Evolutionary conservation across 2,113 vertebrate species (phyloP).

Genomic region (Channa maculata): DNA sequence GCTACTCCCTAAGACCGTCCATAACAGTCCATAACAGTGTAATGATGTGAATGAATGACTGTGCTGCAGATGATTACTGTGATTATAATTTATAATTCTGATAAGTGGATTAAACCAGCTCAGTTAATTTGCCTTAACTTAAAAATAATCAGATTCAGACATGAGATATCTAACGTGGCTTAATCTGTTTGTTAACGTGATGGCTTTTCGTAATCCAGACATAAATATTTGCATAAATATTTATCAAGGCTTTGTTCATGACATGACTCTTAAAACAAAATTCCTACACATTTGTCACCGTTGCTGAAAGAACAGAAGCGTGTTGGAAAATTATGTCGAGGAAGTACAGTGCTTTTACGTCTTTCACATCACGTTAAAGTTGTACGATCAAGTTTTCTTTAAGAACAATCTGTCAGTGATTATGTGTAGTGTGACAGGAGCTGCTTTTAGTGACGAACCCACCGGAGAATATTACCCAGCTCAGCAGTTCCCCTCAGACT

Average conservation of each 20-base stretch:
- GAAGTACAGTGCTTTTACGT: neutral
- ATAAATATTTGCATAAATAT: neutral
- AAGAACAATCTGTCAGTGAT: neutral
- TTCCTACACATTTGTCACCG: neutral
- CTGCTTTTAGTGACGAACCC: neutral
- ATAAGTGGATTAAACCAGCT: neutral
- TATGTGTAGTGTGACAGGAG: neutral
- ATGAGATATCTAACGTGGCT: neutral
- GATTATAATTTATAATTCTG: neutral
- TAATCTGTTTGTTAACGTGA: neutral
- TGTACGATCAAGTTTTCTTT: neutral
- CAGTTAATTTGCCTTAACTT: neutral
- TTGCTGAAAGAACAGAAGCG: neutral
- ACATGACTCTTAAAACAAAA: neutral
- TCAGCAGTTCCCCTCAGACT: neutral
- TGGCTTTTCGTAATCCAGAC: neutral
- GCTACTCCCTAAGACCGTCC: neutral
- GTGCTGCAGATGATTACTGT: neutral
- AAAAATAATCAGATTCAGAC: too few relatives aligned
- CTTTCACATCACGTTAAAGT: neutral
- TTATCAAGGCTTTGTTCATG: neutral
- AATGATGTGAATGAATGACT: neutral
- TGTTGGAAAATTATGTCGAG: neutral
- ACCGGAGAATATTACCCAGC: neutral
- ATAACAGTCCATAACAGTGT: neutral